Conservation (phyloP, 2,797 vertebrate genomes). For the Ctenopoma kingsleyae region DNA sequence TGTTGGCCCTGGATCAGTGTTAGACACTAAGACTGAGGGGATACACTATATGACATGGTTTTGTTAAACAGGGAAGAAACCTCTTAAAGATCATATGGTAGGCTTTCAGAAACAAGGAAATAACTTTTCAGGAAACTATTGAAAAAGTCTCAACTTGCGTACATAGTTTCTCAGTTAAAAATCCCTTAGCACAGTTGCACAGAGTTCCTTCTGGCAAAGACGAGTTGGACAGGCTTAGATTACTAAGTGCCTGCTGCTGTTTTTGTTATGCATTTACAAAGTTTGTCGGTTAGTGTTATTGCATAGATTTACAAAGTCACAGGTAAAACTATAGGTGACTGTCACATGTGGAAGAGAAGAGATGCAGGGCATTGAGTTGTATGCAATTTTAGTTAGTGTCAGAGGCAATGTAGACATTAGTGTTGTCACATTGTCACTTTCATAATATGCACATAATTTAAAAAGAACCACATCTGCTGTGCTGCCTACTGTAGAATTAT, state of each 20-base stretch:
- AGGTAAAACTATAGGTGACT: neutral
- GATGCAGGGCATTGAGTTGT: neutral
- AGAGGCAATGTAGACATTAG: too few species aligned
- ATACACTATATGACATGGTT: slow-evolving; percentile 6
- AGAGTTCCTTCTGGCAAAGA: slow-evolving; percentile 4
- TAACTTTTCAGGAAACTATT: slow-evolving; percentile 2
- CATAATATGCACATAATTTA: too few species aligned
- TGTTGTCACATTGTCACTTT: too few species aligned
- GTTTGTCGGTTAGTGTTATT: neutral
- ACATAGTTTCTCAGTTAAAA: slow-evolving; percentile 13
- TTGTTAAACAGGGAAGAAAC: slow-evolving; percentile 1
- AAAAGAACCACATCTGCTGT: too few species aligned
- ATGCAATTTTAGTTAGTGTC: neutral
- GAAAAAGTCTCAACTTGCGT: slow-evolving; percentile 1
- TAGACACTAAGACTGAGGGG: neutral
- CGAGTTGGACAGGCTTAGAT: neutral
- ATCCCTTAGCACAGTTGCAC: neutral
- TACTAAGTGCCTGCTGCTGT: neutral
- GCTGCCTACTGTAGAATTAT: too few species aligned
- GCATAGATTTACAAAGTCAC: neutral
- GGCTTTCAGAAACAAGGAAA: slow-evolving; percentile 18
- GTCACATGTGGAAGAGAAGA: neutral
- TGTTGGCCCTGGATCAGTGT: neutral
- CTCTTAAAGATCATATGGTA: slow-evolving; percentile 1
- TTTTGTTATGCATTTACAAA: neutral